A percentile compares a stretch with the other conserved stretches of the same genome.
Evolutionary conservation across 30 jellyfish, hydroid and myxozoan genomes (phyloP).

Genomic region (Morbakka virulenta): DNA sequence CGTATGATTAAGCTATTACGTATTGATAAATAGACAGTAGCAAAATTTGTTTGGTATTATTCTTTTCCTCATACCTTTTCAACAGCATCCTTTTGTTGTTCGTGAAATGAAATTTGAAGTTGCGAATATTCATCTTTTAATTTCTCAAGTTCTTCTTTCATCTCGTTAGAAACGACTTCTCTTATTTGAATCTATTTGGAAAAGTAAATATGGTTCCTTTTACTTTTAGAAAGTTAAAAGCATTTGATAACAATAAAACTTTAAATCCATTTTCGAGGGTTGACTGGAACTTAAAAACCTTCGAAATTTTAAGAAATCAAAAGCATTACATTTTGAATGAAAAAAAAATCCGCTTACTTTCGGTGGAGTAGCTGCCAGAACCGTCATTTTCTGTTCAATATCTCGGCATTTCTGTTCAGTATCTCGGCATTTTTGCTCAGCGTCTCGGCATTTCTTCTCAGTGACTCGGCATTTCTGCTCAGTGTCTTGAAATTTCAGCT

Average conservation of each 20-base stretch:
- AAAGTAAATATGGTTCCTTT: too few species aligned
- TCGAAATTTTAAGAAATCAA: too few species aligned
- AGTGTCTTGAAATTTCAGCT: neutral
- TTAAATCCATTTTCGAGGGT: too few species aligned
- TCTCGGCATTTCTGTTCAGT: slow-evolving; percentile 1
- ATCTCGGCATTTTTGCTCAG: neutral
- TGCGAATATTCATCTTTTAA: neutral
- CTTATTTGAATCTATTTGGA: slow-evolving; percentile 13
- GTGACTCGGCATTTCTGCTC: neutral
- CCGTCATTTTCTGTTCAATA: slow-evolving; percentile 53
- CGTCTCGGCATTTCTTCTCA: neutral
- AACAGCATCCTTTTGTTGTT: neutral
- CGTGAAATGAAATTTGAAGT: neutral
- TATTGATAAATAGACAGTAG: too few species aligned
- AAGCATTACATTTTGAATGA: too few species aligned
- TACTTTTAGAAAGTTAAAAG: too few species aligned
- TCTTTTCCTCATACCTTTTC: too few species aligned
- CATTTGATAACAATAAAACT: too few species aligned
- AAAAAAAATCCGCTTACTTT: too few species aligned
- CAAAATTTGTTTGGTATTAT: too few species aligned
- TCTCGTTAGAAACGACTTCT: slow-evolving; percentile 2
- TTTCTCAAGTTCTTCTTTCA: neutral
- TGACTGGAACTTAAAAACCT: too few species aligned
- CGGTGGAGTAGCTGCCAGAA: slow-evolving; percentile 75
- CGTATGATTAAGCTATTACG: too few species aligned